Percentiles rank a stretch among this genome's conserved stretches.
Conservation (phyloP, 64 coral and sea anemone genomes). For the Actinia equina region DNA sequence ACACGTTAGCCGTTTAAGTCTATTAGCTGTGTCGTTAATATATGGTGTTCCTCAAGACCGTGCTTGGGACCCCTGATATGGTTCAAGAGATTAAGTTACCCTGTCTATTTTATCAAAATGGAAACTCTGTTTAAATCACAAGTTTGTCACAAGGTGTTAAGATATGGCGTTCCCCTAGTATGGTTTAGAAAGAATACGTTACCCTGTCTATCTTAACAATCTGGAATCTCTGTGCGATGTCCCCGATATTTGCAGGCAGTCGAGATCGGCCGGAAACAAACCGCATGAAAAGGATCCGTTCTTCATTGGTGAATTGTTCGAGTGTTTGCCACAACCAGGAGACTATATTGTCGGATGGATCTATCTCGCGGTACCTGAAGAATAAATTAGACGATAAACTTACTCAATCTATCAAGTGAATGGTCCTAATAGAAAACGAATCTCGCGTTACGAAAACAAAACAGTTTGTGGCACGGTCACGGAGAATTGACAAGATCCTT, state of each 20-base stretch:
- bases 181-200: not conserved
- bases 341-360: slow-evolving; percentile 61
- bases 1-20: too few relatives aligned
- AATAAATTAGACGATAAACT: not conserved
- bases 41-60: too few relatives aligned
- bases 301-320: slow-evolving; percentile 82
- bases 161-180: too few relatives aligned
- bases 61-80: too few relatives aligned
- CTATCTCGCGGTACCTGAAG: slow-evolving; percentile 79
- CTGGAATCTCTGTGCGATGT: slow-evolving; percentile 81
- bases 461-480: too few relatives aligned
- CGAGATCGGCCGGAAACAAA: slow-evolving; percentile 86
- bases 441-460: too few relatives aligned
- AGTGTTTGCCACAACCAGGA: slow-evolving; percentile 76
- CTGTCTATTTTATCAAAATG: too few relatives aligned
- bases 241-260: slow-evolving; percentile 64
- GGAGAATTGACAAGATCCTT: not conserved
- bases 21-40: too few relatives aligned
- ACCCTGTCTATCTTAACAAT: slow-evolving; percentile 91
- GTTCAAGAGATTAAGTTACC: too few relatives aligned
- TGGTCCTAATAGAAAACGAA: too few relatives aligned
- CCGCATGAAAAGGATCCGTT: slow-evolving; percentile 86
- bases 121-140: too few relatives aligned
- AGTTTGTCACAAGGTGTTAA: too few relatives aligned
- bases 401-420: not conserved